A percentile compares a stretch with the other conserved stretches of the same genome.
Evolutionary conservation across 2,888 invertebrate species (phyloP).

Genomic region (Drosophila barbarae): DNA sequence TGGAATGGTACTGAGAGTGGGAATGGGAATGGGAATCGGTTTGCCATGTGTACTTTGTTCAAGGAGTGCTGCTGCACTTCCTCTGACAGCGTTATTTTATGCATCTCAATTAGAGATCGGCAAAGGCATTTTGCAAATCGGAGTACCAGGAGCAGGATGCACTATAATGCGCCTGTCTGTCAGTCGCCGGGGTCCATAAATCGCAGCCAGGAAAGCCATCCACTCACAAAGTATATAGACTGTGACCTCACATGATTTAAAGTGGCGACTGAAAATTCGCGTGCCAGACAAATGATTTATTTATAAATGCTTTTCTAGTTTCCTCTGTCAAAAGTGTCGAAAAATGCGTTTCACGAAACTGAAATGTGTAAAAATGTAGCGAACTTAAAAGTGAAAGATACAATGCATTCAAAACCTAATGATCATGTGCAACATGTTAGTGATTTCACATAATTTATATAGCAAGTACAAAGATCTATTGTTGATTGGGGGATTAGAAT

Average conservation of each 20-base stretch:
- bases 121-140: background rate
- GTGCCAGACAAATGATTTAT: constrained; percentile 67
- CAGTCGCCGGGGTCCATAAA: constrained; percentile 56
- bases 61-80: constrained; percentile 24
- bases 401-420: constrained; percentile 3
- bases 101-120: constrained; percentile 59
- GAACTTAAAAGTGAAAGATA: constrained; percentile 11
- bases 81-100: constrained; percentile 67
- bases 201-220: constrained; percentile 34
- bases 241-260: constrained; percentile 27
- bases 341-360: constrained; percentile 39
- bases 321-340: constrained; percentile 51
- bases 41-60: constrained; percentile 57
- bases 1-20: constrained; percentile 11
- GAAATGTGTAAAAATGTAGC: constrained; percentile 7
- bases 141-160: constrained; percentile 26
- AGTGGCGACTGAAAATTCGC: constrained; percentile 55
- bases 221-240: constrained; percentile 25
- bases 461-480: too few relatives aligned
- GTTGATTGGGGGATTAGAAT: too few relatives aligned
- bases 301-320: constrained; percentile 50
- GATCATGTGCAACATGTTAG: background rate
- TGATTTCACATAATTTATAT: background rate
- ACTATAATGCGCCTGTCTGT: constrained; percentile 59
- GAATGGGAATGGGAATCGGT: constrained; percentile 3